Percentiles rank a stretch among this genome's conserved stretches.
Evolutionary conservation across 2,888 invertebrate genomes (phyloP).

Genomic region (Acanthoscelides obtectus): DNA sequence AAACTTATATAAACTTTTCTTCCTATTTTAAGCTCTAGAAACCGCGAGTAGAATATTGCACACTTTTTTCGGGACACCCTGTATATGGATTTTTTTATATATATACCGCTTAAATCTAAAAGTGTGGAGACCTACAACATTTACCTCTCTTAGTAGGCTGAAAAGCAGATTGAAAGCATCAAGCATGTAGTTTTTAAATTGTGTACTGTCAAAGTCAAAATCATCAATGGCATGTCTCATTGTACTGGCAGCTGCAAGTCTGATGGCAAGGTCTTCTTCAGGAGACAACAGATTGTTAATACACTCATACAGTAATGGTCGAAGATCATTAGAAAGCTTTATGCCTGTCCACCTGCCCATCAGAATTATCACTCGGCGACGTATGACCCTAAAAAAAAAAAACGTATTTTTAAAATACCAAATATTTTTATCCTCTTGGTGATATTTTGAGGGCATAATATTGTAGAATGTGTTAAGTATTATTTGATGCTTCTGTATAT

Average conservation of each 20-base stretch:
- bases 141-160: slow-evolving; percentile 72
- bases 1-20: too few relatives aligned
- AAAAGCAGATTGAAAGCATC: slow-evolving; percentile 76
- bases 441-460: too few relatives aligned
- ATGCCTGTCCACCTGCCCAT: slow-evolving; percentile 80
- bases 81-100: too few relatives aligned
- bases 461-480: too few relatives aligned
- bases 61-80: too few relatives aligned
- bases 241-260: slow-evolving; percentile 81
- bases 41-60: too few relatives aligned
- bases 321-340: slow-evolving; percentile 70
- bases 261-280: slow-evolving; percentile 83
- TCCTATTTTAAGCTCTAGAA: too few relatives aligned
- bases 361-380: slow-evolving; percentile 79
- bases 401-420: too few relatives aligned
- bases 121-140: too few relatives aligned
- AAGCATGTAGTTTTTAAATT: slow-evolving; percentile 80
- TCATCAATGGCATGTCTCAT: slow-evolving; percentile 83
- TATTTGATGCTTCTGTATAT: too few relatives aligned
- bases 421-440: too few relatives aligned
- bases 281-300: slow-evolving; percentile 62
- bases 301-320: slow-evolving; percentile 77
- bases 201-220: slow-evolving; percentile 84
- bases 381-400: slow-evolving; percentile 58
- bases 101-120: too few relatives aligned